Base-by-base conservation (phyloP, 2,113 vertebrate genomes). In the Gambusia holbrooki region DNA sequence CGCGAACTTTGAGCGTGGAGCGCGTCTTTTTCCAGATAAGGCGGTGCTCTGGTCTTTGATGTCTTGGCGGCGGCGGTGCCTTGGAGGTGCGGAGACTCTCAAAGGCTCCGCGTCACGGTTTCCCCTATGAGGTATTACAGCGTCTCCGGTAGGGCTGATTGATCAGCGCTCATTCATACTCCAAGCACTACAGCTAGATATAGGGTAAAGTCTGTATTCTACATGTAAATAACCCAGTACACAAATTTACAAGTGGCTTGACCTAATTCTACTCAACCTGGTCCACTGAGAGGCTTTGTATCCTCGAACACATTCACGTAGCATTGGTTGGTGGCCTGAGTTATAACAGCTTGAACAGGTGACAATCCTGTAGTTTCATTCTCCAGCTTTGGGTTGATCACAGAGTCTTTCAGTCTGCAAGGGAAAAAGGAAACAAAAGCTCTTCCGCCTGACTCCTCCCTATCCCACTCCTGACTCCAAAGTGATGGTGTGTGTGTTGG, bases 171-270 rank as follows among this genome's bases (percentile, higher is more conserved):
- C 71, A 71, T 61, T 40, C 30, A 84, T 76, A 82, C 66, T 71
- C 48, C 27, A 79, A 73, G 60, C 64, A 82, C 66, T 32, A 12
- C 61, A 65, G 68, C 58, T 83, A 40, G 60, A 81, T 80, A 71
- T 80, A 68, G 74, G 72, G 19, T 42, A 70, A 71, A 1, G 17
- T 75, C 45, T 81, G 45, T 37, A 65, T 30, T 80, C 68, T 82
- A 71, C 62, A 73, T 61, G 79, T 77, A 79, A 76, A 83, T 87
- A 88, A 66, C 69, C 68, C 80, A 84, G 70, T 85, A 86, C 83
- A 89, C 74, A 51, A 2, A 87, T 88, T 77, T 79, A 87, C 78
- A 84, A 66, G 73, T 66, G 71, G 69, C 60, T 70, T 84, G 63
- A 85, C 69, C 81, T 58, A 72, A 77, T 51, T 84, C 67, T 54